phyloP scores from a whole-genome alignment of 2,797 vertebrate genomes.

The Sebastolobus altivelis region DNA sequence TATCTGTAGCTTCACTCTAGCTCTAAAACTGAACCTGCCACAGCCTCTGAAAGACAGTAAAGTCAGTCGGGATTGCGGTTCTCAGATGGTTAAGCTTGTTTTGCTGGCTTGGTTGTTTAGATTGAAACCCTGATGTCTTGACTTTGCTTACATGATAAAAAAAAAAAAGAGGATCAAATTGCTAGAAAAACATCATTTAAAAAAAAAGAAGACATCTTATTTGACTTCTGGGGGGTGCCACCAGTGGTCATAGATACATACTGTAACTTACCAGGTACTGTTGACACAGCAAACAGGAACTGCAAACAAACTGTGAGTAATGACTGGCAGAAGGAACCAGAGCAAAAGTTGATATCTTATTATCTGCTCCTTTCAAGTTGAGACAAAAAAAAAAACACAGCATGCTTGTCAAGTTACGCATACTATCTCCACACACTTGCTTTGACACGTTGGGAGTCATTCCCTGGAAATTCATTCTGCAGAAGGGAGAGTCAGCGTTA shows the following conservation, averaged over 20 bases:
- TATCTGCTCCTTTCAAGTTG: slow-evolving; percentile 14
- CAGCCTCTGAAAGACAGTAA: no score
- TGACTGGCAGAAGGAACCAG: neutral
- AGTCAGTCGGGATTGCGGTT: fast-evolving
- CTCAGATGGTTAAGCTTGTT: neutral
- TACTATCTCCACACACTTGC: neutral
- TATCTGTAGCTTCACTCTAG: no score
- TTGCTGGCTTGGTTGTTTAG: no score
- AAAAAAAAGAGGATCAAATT: neutral
- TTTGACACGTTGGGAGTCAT: slow-evolving; percentile 22
- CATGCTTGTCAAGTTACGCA: neutral
- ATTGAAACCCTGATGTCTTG: neutral
- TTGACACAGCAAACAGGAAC: slow-evolving; percentile 28
- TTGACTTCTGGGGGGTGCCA: neutral
- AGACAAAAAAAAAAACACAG: neutral
- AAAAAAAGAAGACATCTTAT: neutral
- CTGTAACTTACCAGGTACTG: neutral
- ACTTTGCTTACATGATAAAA: neutral
- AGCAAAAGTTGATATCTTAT: neutral
- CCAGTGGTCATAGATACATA: neutral
- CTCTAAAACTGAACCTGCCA: no score
- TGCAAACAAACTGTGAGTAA: neutral
- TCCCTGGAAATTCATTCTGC: neutral
- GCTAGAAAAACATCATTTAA: neutral
- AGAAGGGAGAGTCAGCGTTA: neutral